Percentiles rank a stretch among this genome's conserved stretches.
Conservation (phyloP, 2,888 invertebrate genomes). For the Apamea epomidion region DNA sequence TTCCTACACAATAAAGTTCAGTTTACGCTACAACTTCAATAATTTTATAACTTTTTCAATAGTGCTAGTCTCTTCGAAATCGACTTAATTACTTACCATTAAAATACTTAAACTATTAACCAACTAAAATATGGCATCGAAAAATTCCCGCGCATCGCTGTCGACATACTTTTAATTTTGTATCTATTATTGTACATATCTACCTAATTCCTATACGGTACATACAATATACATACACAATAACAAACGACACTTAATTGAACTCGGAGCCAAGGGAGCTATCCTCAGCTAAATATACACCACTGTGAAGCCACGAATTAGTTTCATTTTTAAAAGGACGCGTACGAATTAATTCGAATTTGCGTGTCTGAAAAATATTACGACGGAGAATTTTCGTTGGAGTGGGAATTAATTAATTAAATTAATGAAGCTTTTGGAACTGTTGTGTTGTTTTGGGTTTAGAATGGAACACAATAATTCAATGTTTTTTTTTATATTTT, state of each 20-base stretch:
- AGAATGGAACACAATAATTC: background rate
- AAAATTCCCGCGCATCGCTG: background rate
- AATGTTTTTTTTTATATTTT: too few relatives aligned
- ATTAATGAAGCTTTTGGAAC: slow-evolving; percentile 20
- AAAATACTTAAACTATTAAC: too few relatives aligned
- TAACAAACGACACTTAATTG: slow-evolving; percentile 23
- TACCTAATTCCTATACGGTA: background rate
- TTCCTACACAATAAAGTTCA: too few relatives aligned
- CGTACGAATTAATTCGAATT: slow-evolving; percentile 20
- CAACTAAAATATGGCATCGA: background rate
- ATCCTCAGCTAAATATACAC: slow-evolving; percentile 31
- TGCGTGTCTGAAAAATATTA: slow-evolving; percentile 43
- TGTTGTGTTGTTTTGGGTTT: slow-evolving; percentile 19
- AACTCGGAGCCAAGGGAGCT: slow-evolving; percentile 21
- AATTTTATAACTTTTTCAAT: too few relatives aligned
- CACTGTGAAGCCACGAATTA: slow-evolving; percentile 20
- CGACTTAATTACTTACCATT: too few relatives aligned
- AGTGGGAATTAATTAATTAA: slow-evolving; percentile 34
- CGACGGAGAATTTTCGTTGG: slow-evolving; percentile 8
- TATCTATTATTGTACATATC: background rate
- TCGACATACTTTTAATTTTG: background rate
- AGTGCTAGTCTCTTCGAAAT: too few relatives aligned
- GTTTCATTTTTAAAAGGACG: slow-evolving; percentile 43
- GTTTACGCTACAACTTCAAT: too few relatives aligned
- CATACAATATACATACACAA: background rate